Evolutionary conservation across 2,113 vertebrate genomes (phyloP).

Genomic region (Ginglymostoma cirratum): DNA sequence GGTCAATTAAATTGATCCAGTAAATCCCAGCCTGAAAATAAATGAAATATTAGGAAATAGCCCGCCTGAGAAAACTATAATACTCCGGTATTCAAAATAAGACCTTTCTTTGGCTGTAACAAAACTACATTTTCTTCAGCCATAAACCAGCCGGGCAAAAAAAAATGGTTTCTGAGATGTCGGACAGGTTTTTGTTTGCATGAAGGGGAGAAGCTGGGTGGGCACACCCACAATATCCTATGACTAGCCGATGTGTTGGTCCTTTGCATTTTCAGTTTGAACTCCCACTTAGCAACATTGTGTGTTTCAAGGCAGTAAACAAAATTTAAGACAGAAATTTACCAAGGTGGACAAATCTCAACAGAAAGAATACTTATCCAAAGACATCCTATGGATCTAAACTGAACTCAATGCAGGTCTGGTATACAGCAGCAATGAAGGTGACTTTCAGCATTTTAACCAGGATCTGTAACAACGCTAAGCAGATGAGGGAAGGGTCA

Average conservation of each 20-base stretch:
- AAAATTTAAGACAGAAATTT: background rate
- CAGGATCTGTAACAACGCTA: background rate
- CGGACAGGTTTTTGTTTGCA: background rate
- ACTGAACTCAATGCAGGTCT: background rate
- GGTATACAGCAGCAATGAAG: too few relatives aligned
- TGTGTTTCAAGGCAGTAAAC: background rate
- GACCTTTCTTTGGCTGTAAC: background rate
- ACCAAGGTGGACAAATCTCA: background rate
- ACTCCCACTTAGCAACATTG: background rate
- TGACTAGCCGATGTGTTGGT: background rate
- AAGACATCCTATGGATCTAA: background rate
- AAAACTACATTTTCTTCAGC: background rate
- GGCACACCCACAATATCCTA: background rate
- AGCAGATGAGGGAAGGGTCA: background rate
- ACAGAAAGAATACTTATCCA: background rate
- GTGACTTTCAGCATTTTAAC: background rate
- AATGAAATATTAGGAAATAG: slow-evolving; percentile 33
- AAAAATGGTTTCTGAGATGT: background rate
- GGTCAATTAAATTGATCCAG: slow-evolving; percentile 66
- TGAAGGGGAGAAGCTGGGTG: background rate
- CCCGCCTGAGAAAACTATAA: background rate
- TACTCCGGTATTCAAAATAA: background rate
- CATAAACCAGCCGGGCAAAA: background rate
- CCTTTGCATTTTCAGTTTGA: background rate
- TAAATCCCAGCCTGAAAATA: slow-evolving; percentile 62